phyloP scores from a whole-genome alignment of 2,113 vertebrate genomes.

The Etheostoma cragini region DNA sequence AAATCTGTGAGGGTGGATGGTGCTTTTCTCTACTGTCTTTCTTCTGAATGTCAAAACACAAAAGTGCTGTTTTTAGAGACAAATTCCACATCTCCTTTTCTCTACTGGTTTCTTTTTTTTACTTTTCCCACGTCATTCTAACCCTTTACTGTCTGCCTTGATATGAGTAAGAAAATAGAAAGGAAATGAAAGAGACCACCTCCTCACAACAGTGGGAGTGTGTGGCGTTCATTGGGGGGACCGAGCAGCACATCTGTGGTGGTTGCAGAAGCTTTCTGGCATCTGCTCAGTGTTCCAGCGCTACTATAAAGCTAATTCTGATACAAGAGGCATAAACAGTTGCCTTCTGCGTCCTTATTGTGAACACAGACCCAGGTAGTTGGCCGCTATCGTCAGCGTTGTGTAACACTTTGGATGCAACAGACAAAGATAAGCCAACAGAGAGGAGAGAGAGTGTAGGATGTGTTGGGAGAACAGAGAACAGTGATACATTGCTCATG shows the following conservation, averaged over 20 bases:
- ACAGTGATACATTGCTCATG: constrained; percentile 64
- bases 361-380: constrained; percentile 36
- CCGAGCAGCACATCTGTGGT: constrained; percentile 11
- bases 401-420: constrained; percentile 61
- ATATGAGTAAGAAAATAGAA: neutral
- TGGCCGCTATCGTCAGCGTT: constrained; percentile 49
- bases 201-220: constrained; percentile 53
- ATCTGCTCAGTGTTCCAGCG: constrained; percentile 40
- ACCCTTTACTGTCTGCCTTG: constrained; percentile 6
- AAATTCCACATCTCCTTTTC: neutral
- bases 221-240: constrained; percentile 23
- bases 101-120: neutral
- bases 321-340: constrained; percentile 52
- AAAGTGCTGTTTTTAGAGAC: neutral
- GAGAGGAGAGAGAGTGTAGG: constrained; percentile 51
- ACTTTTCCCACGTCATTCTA: neutral
- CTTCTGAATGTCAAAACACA: neutral
- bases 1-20: neutral
- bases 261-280: constrained; percentile 45
- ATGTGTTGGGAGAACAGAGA: constrained; percentile 58
- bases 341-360: constrained; percentile 45
- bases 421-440: constrained; percentile 44
- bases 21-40: neutral
- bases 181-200: constrained; percentile 42
- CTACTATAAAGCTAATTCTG: constrained; percentile 55